phyloP scores from a whole-genome alignment of 2,797 vertebrate genomes.

The Mallotus villosus region DNA sequence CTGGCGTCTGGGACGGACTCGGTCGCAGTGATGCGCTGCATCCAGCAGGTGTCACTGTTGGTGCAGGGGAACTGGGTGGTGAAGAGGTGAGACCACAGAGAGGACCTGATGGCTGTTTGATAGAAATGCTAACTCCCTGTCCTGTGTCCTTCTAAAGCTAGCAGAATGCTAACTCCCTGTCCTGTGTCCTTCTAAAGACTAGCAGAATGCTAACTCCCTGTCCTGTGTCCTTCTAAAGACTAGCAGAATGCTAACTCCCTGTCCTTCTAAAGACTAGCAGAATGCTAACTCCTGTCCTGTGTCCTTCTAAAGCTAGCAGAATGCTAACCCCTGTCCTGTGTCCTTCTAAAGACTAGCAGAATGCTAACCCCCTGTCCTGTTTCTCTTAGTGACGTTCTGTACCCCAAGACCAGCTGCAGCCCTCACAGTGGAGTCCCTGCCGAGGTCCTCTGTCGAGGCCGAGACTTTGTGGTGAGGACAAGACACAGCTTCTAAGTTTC shows the following conservation, averaged over 20 bases:
- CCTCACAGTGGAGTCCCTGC: slow-evolving; percentile 94
- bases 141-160: too few species aligned
- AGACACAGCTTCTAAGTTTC: too few species aligned
- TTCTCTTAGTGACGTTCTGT: slow-evolving; percentile 87
- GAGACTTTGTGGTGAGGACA: slow-evolving; percentile 92
- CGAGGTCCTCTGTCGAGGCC: slow-evolving; percentile 92
- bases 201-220: too few species aligned
- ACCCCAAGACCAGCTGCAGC: slow-evolving; percentile 94
- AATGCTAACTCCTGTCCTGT: too few species aligned
- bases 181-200: too few species aligned
- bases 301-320: too few species aligned
- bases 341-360: too few species aligned
- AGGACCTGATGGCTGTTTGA: too few species aligned
- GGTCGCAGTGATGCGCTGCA: slow-evolving; percentile 88
- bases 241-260: not conserved
- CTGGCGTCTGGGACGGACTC: slow-evolving; percentile 88
- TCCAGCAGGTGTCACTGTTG: slow-evolving; percentile 98
- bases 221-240: slow-evolving; percentile 30
- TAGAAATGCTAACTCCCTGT: too few species aligned
- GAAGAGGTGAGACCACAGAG: slow-evolving; percentile 82
- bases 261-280: too few species aligned
- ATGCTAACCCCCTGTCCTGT: not conserved
- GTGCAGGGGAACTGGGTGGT: slow-evolving; percentile 99
- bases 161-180: too few species aligned
- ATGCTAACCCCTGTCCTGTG: too few species aligned